A percentile compares a stretch with the other conserved stretches of the same genome.
Conservation (phyloP, 2,113 vertebrate species). For the Tychaedon coryphoeus region DNA sequence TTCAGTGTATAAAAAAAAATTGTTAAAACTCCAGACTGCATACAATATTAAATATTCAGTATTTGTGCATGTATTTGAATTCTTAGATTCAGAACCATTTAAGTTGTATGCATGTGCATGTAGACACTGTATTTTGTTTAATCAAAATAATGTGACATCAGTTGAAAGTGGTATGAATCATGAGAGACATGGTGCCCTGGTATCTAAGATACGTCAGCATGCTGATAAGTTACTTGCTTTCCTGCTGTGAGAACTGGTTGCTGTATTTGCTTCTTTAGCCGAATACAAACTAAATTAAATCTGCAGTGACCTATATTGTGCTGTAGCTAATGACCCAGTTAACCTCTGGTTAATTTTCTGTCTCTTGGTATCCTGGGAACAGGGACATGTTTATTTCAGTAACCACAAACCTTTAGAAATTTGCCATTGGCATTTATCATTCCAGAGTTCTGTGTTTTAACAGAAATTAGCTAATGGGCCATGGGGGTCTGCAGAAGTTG, state of each 20-base stretch:
- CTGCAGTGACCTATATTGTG: slow-evolving; percentile 72
- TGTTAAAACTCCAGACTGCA: not conserved
- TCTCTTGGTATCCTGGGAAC: slow-evolving; percentile 79
- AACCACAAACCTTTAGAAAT: slow-evolving; percentile 73
- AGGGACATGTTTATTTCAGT: slow-evolving; percentile 67
- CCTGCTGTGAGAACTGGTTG: slow-evolving; percentile 76
- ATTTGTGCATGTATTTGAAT: not conserved
- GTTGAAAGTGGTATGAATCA: slow-evolving; percentile 41
- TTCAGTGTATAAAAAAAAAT: not conserved
- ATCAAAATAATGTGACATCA: slow-evolving; percentile 23
- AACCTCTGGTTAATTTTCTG: slow-evolving; percentile 74
- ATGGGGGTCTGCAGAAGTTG: slow-evolving; percentile 54
- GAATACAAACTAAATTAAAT: slow-evolving; percentile 74
- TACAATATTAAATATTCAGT: not conserved
- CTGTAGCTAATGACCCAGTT: slow-evolving; percentile 71
- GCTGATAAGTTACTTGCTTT: slow-evolving; percentile 67
- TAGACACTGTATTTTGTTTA: not conserved
- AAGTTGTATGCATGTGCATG: not conserved
- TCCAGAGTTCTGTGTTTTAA: slow-evolving; percentile 67
- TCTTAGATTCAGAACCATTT: not conserved
- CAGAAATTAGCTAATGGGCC: slow-evolving; percentile 68
- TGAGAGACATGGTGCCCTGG: slow-evolving; percentile 16
- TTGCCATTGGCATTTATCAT: slow-evolving; percentile 61
- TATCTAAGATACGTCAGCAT: slow-evolving; percentile 71
- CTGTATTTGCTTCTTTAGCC: slow-evolving; percentile 61